phyloP scores from a whole-genome alignment of 1,140 invertebrate genomes.

The Pseudomyrmex flavicornis region DNA sequence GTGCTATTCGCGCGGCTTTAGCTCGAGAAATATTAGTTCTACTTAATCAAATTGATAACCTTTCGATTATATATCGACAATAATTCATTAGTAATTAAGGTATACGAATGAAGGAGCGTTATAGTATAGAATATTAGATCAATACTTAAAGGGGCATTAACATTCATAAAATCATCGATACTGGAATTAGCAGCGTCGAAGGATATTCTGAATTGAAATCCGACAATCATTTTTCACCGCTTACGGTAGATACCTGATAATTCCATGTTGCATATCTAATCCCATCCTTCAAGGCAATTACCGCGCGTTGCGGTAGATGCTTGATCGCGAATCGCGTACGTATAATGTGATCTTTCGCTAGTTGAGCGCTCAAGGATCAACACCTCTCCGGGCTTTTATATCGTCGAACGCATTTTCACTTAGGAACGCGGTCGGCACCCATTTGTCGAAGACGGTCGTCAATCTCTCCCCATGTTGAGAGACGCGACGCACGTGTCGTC shows the following conservation, averaged over 20 bases:
- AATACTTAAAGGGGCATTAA: not conserved
- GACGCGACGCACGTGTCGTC: constrained; percentile 59
- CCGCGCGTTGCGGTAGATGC: constrained; percentile 2
- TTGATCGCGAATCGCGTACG: constrained; percentile 8
- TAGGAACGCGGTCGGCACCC: constrained; percentile 81
- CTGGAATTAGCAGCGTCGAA: not conserved
- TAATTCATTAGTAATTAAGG: no score
- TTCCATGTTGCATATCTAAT: constrained; percentile 36
- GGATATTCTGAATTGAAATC: constrained; percentile 28
- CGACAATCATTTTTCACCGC: constrained; percentile 8
- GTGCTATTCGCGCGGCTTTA: not conserved
- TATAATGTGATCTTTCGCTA: constrained; percentile 28
- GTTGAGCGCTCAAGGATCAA: constrained; percentile 37
- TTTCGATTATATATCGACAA: no score
- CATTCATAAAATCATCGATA: not conserved
- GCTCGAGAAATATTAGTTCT: constrained; percentile 7
- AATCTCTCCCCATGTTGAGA: constrained; percentile 84
- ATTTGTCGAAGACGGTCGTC: constrained; percentile 79
- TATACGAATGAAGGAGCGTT: not conserved
- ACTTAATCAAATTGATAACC: not conserved
- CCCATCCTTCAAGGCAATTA: constrained; percentile 24
- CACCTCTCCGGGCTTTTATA: not conserved
- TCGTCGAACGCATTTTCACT: constrained; percentile 45
- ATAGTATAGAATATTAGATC: not conserved
- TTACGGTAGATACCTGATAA: constrained; percentile 9